Evolutionary conservation across 2,797 vertebrate species (phyloP).

Genomic region (Rhinichthys osculus): DNA sequence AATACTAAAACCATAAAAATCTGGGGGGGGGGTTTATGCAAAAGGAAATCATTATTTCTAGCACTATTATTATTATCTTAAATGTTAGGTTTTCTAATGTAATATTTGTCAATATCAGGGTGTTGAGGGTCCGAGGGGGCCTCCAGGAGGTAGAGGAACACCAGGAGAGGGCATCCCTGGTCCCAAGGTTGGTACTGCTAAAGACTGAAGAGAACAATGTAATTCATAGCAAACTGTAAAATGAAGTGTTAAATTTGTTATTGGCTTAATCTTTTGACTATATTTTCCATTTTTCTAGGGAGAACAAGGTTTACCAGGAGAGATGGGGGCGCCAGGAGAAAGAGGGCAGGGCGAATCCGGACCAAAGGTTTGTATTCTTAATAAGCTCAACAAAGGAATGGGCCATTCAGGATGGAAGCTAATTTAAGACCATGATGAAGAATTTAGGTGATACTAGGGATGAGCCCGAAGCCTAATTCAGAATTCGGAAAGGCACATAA

Average conservation of each 20-base stretch:
- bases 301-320: conserved; percentile 87
- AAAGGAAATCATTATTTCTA: background rate
- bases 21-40: background rate
- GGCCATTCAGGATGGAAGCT: background rate
- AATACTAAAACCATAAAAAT: too few species aligned
- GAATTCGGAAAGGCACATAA: too few species aligned
- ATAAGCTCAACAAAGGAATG: background rate
- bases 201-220: background rate
- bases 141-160: conserved; percentile 82
- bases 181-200: conserved; percentile 81
- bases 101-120: conserved; percentile 74
- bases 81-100: background rate
- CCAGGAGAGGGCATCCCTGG: conserved; percentile 87
- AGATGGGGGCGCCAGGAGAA: conserved; percentile 84
- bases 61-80: background rate
- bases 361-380: conserved; percentile 78
- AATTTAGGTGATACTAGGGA: background rate
- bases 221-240: background rate
- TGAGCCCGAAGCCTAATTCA: background rate
- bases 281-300: conserved; percentile 69
- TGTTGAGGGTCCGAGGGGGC: conserved; percentile 85
- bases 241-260: background rate
- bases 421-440: background rate
- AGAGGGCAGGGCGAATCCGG: conserved; percentile 84
- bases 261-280: background rate